Evolutionary conservation across 2,888 invertebrate genomes (phyloP), one percentile per base, ranked within the genome.

Genomic region (Drosophila fungiperda): DNA sequence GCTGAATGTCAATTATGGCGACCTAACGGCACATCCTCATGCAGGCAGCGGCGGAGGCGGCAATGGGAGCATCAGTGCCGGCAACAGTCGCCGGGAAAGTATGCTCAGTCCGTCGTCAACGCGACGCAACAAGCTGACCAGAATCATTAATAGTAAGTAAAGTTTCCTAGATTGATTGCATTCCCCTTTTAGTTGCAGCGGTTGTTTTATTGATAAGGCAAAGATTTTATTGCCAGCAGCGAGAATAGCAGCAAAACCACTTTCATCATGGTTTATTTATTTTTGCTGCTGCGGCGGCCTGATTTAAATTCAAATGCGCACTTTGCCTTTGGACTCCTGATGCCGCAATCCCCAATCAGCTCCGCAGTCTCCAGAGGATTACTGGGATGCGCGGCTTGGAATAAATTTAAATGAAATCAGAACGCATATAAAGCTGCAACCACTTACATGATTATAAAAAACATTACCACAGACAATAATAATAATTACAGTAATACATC

Each of bases 31-130:
- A 53, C 26, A 84, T 65, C 20, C 48, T 15, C 54, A 26, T 29
- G 36, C 64, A 33, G 36, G 53, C 45, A 63, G 54, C 36, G 40
- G 20, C 32, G 38, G 33, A 36, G 29, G 53, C 42, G 36, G 40
- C 36, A 40, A 64, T 48, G 42, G 64, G n/a, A 73, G 77, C 65
- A 76, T 64, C 75, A 86, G 80, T 52, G 83, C 87, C 58, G 86
- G 90, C 77, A 91, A 82, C 70, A 94, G 93, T 68, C 92, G 94
- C 8, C 93, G 94, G 64, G 94, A 95, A 91, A 95, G 95, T 78
- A 94, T 96, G 62, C 95, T 96, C 1, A 97, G 97, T 23, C 97
- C 97, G 0, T 96, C 95, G 52, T 95, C 96, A 23, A 96, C 96
- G 6, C 94, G 97, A 38, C 94, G 97, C 66, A 95, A 96, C 84